Evolutionary conservation across 2,113 vertebrate species (phyloP).

Genomic region (Chloebia gouldiae): DNA sequence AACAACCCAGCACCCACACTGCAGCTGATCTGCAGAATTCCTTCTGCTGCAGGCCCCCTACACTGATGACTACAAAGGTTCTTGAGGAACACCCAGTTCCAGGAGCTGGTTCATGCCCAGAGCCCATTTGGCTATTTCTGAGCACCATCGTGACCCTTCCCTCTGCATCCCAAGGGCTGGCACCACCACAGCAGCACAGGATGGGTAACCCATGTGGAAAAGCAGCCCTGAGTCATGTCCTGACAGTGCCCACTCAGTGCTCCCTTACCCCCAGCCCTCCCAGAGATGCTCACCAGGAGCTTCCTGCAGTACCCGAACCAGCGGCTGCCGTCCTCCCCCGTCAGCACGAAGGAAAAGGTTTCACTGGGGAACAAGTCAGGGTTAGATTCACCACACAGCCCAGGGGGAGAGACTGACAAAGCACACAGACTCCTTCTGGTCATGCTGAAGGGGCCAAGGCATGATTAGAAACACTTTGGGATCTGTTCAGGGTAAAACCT

Average conservation of each 20-base stretch:
- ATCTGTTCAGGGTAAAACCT: not conserved
- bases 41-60: not conserved
- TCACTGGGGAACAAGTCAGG: slow-evolving; percentile 77
- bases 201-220: not conserved
- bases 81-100: not conserved
- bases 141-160: not conserved
- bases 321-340: slow-evolving; percentile 94
- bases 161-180: not conserved
- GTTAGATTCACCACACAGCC: not conserved
- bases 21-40: not conserved
- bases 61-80: not conserved
- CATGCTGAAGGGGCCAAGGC: not conserved
- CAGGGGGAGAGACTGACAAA: not conserved
- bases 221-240: not conserved
- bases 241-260: not conserved
- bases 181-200: not conserved
- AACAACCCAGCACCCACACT: not conserved
- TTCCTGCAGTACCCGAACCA: slow-evolving; percentile 98
- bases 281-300: slow-evolving; percentile 86
- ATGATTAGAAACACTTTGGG: not conserved
- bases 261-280: not conserved
- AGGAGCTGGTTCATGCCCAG: not conserved
- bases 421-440: not conserved
- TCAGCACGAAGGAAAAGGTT: slow-evolving; percentile 96
- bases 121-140: not conserved